Percentiles rank a stretch among this genome's conserved stretches.
These are phyloP conservation scores for Ectemnius lituratus DNA, from an alignment of 2,888 invertebrate species.

Conservation along the genomic window DNA sequence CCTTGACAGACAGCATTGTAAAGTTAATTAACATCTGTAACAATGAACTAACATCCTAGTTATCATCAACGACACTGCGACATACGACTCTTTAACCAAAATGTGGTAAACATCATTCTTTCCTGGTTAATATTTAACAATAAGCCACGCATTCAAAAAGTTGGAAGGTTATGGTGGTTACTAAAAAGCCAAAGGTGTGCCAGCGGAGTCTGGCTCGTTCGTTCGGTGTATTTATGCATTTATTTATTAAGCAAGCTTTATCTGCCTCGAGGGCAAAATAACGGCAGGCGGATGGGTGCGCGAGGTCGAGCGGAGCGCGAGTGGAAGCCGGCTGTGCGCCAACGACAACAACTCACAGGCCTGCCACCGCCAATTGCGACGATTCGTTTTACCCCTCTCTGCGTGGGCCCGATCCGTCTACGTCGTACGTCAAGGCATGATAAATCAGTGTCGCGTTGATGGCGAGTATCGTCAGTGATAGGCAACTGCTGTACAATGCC, in stretches of 20 bases:
- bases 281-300: too few species aligned
- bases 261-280: constrained; percentile 53
- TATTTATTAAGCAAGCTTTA: constrained; percentile 62
- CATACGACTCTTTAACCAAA: too few species aligned
- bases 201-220: neutral
- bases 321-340: constrained; percentile 6
- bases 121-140: too few species aligned
- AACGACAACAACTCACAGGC: constrained; percentile 59
- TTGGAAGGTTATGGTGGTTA: constrained; percentile 7
- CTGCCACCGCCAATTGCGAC: constrained; percentile 61
- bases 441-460: constrained; percentile 62
- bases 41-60: too few species aligned
- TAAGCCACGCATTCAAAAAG: too few species aligned
- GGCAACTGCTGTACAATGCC: constrained; percentile 30
- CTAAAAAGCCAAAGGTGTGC: constrained; percentile 34
- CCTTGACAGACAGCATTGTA: too few species aligned
- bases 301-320: constrained; percentile 50
- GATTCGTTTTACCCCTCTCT: constrained; percentile 57
- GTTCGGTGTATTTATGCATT: constrained; percentile 53
- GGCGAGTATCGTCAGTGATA: constrained; percentile 50
- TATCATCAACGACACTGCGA: too few species aligned
- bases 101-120: too few species aligned
- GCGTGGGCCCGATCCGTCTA: constrained; percentile 61
- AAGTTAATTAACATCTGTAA: too few species aligned
- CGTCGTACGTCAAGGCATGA: constrained; percentile 62